Base-by-base conservation (phyloP, 1,140 invertebrate species). In the Ostrea edulis region DNA sequence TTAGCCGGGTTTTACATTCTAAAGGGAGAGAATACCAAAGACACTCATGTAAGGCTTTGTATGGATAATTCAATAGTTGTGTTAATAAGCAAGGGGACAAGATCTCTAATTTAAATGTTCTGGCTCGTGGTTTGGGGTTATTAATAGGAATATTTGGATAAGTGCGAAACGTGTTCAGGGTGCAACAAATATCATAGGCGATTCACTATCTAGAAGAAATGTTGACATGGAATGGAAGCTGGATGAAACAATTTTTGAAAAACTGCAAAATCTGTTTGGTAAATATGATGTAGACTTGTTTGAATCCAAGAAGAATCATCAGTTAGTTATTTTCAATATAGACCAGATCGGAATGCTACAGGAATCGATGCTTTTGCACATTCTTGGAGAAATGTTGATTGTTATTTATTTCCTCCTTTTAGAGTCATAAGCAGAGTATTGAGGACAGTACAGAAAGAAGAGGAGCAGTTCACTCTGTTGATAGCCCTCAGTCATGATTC, bases 341-440 rank as follows among this genome's bases (percentile, higher is more conserved):
- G 25, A 20, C 87, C 89, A 51, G 90, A 91, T 82, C 68, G 82
- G 5, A 35, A 35, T 58, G 88, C 90, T 53, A 2, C 54, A 54
- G 58, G 53, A 54, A 52, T 91, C 35, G 90, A 91, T 89, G 90
- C 89, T 25, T 90, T 90, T 77, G 54, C 86, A 22, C 29, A 89
- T 14, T 53, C 20, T 7, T 90, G 91, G 90, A 54, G 5, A 20
- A 62, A 83, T 53, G 14, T 58, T 54, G 55, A 87, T n/a, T 22
- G 53, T 83, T 90, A 89, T 88, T 53, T 77, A 62, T 89, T 90
- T 84, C 65, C 84, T 71, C 90, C 90, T 86, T 90, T 90, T 54
- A 89, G 86, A 52, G 8, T 90, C 11, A 20, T 89, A 20, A 62
- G 52, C 7, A 62, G 71, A 53, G 84, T 88, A 1, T 58, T 86